These are phyloP conservation scores for Odontamblyopus rebecca DNA, from an alignment of 2,797 vertebrate genomes.

Conservation along the genomic window DNA sequence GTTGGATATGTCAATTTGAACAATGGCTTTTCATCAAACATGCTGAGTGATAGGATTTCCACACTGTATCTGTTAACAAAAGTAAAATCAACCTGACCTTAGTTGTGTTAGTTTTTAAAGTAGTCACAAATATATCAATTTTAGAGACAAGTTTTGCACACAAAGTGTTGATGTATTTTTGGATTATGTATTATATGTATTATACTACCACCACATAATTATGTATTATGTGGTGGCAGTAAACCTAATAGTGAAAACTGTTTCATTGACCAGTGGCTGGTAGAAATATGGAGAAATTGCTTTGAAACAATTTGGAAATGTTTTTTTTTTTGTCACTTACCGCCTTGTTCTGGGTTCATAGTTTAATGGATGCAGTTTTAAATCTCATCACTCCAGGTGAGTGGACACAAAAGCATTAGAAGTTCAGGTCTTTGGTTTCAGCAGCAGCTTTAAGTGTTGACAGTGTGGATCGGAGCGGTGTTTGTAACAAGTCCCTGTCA, in stretches of 20 bases:
- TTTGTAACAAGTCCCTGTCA: conserved; percentile 31
- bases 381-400: conserved; percentile 7
- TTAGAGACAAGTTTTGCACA: not conserved
- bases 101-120: conserved; percentile 20
- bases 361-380: conserved; percentile 18
- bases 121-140: not conserved
- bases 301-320: not conserved
- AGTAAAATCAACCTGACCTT: conserved; percentile 18
- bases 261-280: not conserved
- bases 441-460: conserved; percentile 25
- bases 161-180: not conserved
- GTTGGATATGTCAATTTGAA: conserved; percentile 6
- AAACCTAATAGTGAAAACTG: not conserved
- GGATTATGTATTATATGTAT: not conserved
- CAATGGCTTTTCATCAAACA: conserved; percentile 29
- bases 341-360: not conserved
- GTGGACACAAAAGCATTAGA: conserved; percentile 2
- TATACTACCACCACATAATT: no score
- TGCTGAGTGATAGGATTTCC: conserved; percentile 33
- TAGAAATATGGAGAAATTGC: not conserved
- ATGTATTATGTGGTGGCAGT: conserved; percentile 13
- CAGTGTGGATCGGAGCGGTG: conserved; percentile 24
- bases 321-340: not conserved
- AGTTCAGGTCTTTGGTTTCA: conserved; percentile 12
- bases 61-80: conserved; percentile 22